Evolutionary conservation across 2,797 vertebrate species (phyloP).

Genomic region (Centroberyx gerrardi): DNA sequence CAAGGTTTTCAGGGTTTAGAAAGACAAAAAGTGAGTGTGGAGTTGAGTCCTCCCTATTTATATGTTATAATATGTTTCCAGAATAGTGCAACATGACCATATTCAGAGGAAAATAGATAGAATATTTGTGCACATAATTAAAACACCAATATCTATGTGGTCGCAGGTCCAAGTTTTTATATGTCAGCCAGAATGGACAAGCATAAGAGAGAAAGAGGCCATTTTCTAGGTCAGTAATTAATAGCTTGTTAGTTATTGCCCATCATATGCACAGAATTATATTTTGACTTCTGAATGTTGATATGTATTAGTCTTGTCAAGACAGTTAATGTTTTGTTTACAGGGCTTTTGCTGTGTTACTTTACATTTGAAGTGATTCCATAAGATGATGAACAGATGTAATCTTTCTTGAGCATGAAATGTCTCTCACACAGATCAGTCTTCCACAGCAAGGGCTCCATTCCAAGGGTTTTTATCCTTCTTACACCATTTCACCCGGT

Average conservation of each 20-base stretch:
- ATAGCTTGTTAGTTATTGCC: background rate
- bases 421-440: too few relatives aligned
- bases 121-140: background rate
- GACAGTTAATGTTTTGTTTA: constrained; percentile 17
- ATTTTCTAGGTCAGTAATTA: too few relatives aligned
- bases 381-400: background rate
- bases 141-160: background rate
- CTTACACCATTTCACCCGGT: background rate
- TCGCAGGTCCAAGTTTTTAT: background rate
- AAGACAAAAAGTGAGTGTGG: too few relatives aligned
- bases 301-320: background rate
- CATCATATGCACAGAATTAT: background rate
- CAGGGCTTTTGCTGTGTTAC: background rate
- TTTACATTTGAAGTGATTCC: too few relatives aligned
- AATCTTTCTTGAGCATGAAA: background rate
- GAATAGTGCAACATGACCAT: background rate
- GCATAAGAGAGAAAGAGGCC: too few relatives aligned
- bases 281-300: background rate
- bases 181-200: background rate
- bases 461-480: background rate
- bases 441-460: background rate
- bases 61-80: too few relatives aligned
- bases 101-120: constrained; percentile 8
- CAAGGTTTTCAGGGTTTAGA: too few relatives aligned
- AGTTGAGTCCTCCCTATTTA: too few relatives aligned